Conservation (phyloP, 2,797 vertebrate genomes). For the Enteromius mattozi region DNA sequence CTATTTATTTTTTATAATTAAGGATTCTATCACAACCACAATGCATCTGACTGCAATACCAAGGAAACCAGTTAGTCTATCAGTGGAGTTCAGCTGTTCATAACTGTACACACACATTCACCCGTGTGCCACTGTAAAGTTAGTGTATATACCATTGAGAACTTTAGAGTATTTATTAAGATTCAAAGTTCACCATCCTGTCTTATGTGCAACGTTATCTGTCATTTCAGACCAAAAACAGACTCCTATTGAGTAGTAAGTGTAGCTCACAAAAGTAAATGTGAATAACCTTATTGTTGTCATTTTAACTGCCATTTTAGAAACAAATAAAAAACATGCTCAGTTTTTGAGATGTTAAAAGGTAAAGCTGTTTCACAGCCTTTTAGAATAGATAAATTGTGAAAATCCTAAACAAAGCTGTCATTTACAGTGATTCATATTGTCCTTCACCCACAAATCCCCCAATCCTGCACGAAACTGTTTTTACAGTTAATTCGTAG, state of each 20-base stretch:
- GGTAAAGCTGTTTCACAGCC: slow-evolving; percentile 68
- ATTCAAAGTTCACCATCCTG: slow-evolving; percentile 76
- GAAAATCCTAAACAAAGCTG: slow-evolving; percentile 40
- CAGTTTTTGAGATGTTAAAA: slow-evolving; percentile 51
- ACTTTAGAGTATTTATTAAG: slow-evolving; percentile 93
- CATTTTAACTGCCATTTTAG: not conserved
- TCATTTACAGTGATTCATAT: slow-evolving; percentile 43
- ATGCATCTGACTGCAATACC: slow-evolving; percentile 89
- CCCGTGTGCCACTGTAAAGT: slow-evolving; percentile 84
- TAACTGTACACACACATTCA: slow-evolving; percentile 72
- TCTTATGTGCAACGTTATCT: slow-evolving; percentile 76
- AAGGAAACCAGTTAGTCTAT: slow-evolving; percentile 73
- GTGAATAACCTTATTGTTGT: slow-evolving; percentile 64
- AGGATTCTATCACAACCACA: slow-evolving; percentile 77
- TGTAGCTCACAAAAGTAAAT: slow-evolving; percentile 21
- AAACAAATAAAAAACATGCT: slow-evolving; percentile 12
- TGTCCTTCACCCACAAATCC: slow-evolving; percentile 3
- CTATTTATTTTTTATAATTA: slow-evolving; percentile 75
- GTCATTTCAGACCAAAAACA: slow-evolving; percentile 64
- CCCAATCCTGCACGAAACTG: slow-evolving; percentile 51
- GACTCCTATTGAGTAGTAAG: slow-evolving; percentile 49
- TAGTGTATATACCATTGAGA: slow-evolving; percentile 91
- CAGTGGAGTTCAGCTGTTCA: slow-evolving; percentile 67
- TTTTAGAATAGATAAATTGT: slow-evolving; percentile 52
- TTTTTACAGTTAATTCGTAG: slow-evolving; percentile 68